Evolutionary conservation across 2,888 invertebrate genomes (phyloP).

Genomic region (Hemicrepidius hirtus): DNA sequence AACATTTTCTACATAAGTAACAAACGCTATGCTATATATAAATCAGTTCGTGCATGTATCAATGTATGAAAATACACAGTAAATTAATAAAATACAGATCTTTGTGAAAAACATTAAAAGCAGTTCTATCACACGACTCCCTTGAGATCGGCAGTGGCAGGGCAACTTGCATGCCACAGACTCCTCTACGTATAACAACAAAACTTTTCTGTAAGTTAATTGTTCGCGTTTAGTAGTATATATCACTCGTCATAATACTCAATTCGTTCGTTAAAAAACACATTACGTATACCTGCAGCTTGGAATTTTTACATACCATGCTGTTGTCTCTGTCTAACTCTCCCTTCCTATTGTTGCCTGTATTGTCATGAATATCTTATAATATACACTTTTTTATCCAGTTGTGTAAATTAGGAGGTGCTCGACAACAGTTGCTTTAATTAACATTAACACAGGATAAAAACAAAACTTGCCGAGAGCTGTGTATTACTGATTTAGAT

Average conservation of each 20-base stretch:
- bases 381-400: conserved; percentile 33
- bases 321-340: conserved; percentile 64
- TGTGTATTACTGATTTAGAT: background rate
- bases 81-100: conserved; percentile 70
- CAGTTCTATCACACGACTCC: conserved; percentile 71
- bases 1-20: conserved; percentile 64
- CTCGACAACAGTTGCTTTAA: conserved; percentile 34
- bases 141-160: conserved; percentile 68
- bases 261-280: conserved; percentile 59
- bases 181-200: conserved; percentile 61
- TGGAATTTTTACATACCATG: conserved; percentile 48
- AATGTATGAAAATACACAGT: conserved; percentile 63
- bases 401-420: conserved; percentile 18
- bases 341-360: conserved; percentile 52
- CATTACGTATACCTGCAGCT: conserved; percentile 53
- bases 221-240: conserved; percentile 66
- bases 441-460: conserved; percentile 9
- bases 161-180: conserved; percentile 53
- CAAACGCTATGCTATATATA: conserved; percentile 62
- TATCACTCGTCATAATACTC: conserved; percentile 67
- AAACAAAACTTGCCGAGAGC: conserved; percentile 1
- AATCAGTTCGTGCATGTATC: conserved; percentile 66
- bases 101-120: conserved; percentile 70
- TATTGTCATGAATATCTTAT: conserved; percentile 67
- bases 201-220: conserved; percentile 59